These are phyloP conservation scores for Esox lucius DNA, from an alignment of 2,797 vertebrate genomes.

Conservation along the genomic window DNA sequence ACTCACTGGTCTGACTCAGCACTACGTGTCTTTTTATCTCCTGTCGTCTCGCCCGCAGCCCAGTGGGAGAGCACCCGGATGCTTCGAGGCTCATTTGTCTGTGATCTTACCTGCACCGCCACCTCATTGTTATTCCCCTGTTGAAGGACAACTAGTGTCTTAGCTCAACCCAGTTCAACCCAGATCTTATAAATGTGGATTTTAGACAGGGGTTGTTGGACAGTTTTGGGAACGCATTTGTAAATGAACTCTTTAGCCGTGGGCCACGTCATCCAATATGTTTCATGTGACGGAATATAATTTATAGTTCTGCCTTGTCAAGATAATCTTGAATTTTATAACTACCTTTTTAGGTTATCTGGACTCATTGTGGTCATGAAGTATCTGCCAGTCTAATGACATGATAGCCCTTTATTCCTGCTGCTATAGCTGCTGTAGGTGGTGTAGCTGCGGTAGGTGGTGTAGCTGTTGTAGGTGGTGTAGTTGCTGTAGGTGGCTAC, in stretches of 20 bases:
- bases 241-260: too few relatives aligned
- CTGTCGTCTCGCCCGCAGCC: conserved; percentile 29
- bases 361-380: background rate
- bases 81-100: background rate
- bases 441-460: conserved; percentile 18
- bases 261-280: too few relatives aligned
- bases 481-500: conserved; percentile 23
- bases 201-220: too few relatives aligned
- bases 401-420: conserved; percentile 32
- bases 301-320: background rate
- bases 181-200: background rate
- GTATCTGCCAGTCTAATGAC: conserved; percentile 7
- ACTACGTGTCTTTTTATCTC: conserved; percentile 12
- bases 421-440: conserved; percentile 19
- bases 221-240: too few relatives aligned
- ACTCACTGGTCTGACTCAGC: conserved; percentile 15
- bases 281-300: background rate
- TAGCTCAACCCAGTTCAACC: background rate
- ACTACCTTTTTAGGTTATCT: background rate
- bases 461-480: conserved; percentile 34
- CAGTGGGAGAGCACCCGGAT: conserved; percentile 12
- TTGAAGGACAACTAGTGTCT: background rate
- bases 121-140: conserved; percentile 1
- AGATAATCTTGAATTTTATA: background rate
- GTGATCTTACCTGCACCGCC: background rate